phyloP scores from a whole-genome alignment of 2,888 invertebrate species.

The Branchellion lobata region DNA sequence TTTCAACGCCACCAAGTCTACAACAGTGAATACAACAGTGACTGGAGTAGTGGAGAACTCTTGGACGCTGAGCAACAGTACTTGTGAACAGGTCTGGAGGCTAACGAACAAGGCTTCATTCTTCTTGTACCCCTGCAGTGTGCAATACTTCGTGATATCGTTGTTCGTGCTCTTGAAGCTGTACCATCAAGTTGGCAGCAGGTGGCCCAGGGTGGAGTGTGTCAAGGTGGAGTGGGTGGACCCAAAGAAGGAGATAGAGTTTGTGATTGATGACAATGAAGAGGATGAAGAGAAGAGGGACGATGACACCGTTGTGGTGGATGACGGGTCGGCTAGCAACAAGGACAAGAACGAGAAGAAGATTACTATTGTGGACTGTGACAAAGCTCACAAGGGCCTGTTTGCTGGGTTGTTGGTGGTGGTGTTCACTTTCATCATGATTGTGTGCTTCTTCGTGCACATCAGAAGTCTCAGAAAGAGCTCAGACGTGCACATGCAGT shows the following conservation, averaged over 20 bases:
- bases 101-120: conserved; percentile 75
- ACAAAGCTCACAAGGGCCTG: conserved; percentile 63
- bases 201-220: conserved; percentile 1
- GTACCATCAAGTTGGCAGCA: conserved; percentile 24
- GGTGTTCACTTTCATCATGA: conserved; percentile 59
- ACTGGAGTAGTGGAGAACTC: too few species aligned
- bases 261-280: conserved; percentile 11
- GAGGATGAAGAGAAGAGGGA: conserved; percentile 1
- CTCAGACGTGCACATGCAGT: neutral
- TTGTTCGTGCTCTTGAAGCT: conserved; percentile 88
- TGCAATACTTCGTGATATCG: conserved; percentile 93
- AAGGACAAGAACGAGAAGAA: neutral
- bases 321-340: neutral
- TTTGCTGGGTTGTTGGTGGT: conserved; percentile 63
- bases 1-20: too few species aligned
- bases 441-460: conserved; percentile 60
- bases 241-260: conserved; percentile 15
- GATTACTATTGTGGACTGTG: conserved; percentile 57
- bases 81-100: conserved; percentile 49
- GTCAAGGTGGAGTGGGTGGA: conserved; percentile 3
- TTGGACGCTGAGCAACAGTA: neutral
- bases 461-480: neutral
- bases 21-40: too few species aligned
- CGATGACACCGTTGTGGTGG: neutral
- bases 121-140: conserved; percentile 88